Conservation (phyloP, 2,113 vertebrate species). For the Nerophis ophidion region DNA sequence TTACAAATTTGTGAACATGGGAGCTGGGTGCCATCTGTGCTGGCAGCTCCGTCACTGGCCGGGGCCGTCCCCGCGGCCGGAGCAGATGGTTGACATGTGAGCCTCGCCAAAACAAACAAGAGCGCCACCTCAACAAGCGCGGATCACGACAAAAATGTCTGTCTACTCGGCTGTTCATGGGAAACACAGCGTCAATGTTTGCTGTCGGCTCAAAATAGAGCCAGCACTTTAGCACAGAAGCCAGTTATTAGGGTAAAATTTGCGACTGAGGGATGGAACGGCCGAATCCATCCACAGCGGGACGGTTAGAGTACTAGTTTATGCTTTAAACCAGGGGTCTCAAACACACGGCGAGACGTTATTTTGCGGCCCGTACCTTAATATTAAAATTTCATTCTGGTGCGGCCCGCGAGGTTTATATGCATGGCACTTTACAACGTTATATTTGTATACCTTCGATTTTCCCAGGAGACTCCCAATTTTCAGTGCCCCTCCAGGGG, state of each 20-base stretch:
- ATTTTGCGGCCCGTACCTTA: too few species aligned
- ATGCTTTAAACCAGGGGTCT: too few species aligned
- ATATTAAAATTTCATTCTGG: too few species aligned
- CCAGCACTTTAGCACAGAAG: conserved; percentile 31
- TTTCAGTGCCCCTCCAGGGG: too few species aligned
- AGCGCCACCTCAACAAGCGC: conserved; percentile 8
- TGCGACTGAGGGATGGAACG: conserved; percentile 3
- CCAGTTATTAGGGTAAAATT: conserved; percentile 49
- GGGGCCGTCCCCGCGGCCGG: conserved; percentile 21
- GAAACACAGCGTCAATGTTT: conserved; percentile 29
- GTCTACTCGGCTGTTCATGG: background rate
- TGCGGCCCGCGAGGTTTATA: too few species aligned
- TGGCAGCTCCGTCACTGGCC: conserved; percentile 21
- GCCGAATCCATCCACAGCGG: too few species aligned
- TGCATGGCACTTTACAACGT: too few species aligned
- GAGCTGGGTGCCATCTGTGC: conserved; percentile 44
- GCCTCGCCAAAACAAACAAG: conserved; percentile 29
- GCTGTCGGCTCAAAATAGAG: conserved; percentile 49
- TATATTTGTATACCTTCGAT: too few species aligned
- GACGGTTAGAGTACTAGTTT: too few species aligned
- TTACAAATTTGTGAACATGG: background rate
- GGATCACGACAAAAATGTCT: conserved; percentile 15
- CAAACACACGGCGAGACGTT: too few species aligned
- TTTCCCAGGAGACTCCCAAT: too few species aligned
- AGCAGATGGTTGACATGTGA: conserved; percentile 45